Conservation (phyloP, 2,113 vertebrate genomes). For the Heterotis niloticus region DNA sequence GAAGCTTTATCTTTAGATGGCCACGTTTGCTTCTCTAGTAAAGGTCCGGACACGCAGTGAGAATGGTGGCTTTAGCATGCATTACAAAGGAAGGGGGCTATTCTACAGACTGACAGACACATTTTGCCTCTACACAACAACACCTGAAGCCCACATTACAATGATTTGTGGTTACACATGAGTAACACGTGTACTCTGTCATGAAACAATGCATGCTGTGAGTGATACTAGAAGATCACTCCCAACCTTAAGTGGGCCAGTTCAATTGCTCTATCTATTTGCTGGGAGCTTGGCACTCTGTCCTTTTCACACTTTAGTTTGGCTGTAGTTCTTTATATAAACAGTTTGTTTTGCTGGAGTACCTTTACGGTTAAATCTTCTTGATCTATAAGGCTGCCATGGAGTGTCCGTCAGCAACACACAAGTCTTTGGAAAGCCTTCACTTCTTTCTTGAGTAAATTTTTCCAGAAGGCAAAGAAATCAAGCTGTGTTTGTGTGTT, state of each 20-base stretch:
- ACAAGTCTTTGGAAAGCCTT: too few relatives aligned
- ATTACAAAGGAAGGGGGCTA: too few relatives aligned
- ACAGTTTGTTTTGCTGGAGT: neutral
- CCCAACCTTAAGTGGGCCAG: constrained; percentile 34
- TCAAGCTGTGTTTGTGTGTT: constrained; percentile 16
- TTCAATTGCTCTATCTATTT: constrained; percentile 41
- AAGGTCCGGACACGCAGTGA: too few relatives aligned
- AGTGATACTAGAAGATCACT: neutral
- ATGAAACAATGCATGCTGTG: neutral
- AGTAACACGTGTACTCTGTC: neutral
- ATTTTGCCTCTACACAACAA: too few relatives aligned
- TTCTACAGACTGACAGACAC: too few relatives aligned
- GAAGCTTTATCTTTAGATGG: too few relatives aligned
- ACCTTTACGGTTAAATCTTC: neutral
- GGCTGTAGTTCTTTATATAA: neutral
- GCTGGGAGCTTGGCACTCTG: constrained; percentile 41
- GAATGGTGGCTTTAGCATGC: too few relatives aligned
- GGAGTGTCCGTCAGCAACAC: too few relatives aligned
- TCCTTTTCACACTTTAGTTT: neutral
- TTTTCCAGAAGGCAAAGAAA: neutral
- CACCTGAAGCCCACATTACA: too few relatives aligned
- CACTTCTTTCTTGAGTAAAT: too few relatives aligned
- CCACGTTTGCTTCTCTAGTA: too few relatives aligned
- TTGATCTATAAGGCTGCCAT: neutral
- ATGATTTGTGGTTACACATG: too few relatives aligned